Evolutionary conservation across 2,888 invertebrate genomes (phyloP), one percentile per base, ranked within the genome.

Genomic region (Scaptomyza polygonia): DNA sequence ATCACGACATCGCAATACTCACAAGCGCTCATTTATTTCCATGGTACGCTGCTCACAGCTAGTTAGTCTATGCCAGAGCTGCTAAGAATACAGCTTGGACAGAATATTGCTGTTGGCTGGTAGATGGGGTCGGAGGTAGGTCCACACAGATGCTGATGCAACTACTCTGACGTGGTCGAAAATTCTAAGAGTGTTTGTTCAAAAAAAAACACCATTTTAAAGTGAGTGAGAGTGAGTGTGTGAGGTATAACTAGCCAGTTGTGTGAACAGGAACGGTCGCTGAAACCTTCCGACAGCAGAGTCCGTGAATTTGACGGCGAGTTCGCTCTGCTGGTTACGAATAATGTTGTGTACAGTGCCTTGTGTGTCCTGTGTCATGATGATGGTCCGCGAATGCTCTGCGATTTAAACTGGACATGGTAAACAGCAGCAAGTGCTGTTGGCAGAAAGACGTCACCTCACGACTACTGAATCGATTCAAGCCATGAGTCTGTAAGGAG

Each of bases 401-500:
- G 65, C 85, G 70, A 68, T 81, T 75, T 67, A 68, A 75, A 66
- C 65, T 79, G 77, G 68, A 82, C 79, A 79, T 67, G 84, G 71
- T 61, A 71, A 77, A 56, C 77, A 83, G 73, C 58, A 69, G 74
- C 58, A 57, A 72, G 65, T 67, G 63, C 43, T 70, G 56, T 47
- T 52, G 62, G 65, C 70, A 54, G 52, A 66, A 61, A 69, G 61
- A 67, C 72, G 72, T 59, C 79, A 61, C 68, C 65, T 80, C 62
- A 36, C 45, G 54, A 58, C 39, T 55, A 51, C 55, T 45, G 66
- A 55, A 56, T 45, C 77, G 56, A 43, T 62, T 47, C 53, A 57
- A 64, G 52, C 51, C 65, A 70, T 79, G 34, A 14, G 36, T 7
- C 66, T 64, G 70, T 55, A 63, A 77, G 67, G 61, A 80, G 81